Conservation (phyloP, 2,888 invertebrate species). For the Hoplodrina ambigua region DNA sequence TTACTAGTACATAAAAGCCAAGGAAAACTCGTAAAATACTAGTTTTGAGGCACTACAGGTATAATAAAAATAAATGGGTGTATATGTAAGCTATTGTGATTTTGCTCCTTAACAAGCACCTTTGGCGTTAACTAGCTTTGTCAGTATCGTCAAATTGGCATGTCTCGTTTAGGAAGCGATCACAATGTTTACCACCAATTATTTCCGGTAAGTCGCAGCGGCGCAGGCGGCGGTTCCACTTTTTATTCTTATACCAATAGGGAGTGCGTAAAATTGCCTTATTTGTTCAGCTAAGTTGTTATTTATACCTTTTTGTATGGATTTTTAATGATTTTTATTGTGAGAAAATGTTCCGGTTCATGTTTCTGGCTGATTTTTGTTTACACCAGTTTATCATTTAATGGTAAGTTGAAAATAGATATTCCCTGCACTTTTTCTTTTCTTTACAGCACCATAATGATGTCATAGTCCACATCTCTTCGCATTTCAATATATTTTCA, state of each 20-base stretch:
- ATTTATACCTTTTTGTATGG: conserved; percentile 35
- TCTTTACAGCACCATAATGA: too few species aligned
- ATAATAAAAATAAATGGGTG: background rate
- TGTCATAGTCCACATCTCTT: too few species aligned
- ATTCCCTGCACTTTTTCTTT: too few species aligned
- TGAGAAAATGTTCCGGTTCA: conserved; percentile 19
- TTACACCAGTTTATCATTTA: too few species aligned
- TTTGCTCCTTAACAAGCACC: conserved; percentile 1
- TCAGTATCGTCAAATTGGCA: background rate
- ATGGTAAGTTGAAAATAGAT: too few species aligned
- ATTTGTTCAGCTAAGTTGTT: conserved; percentile 50
- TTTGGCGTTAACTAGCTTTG: background rate
- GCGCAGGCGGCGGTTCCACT: conserved; percentile 25
- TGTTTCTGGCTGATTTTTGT: background rate
- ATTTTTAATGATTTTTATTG: conserved; percentile 20
- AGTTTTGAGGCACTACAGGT: background rate
- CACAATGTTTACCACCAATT: conserved; percentile 63
- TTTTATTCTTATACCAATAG: conserved; percentile 41
- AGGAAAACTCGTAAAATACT: too few species aligned
- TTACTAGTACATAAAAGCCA: background rate
- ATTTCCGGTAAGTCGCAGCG: conserved; percentile 65
- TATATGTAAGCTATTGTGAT: background rate
- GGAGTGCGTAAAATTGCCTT: conserved; percentile 50
- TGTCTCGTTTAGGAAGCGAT: conserved; percentile 58
- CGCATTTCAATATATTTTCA: too few species aligned